Percentiles rank a stretch among this genome's conserved stretches.
Evolutionary conservation across 2,113 vertebrate species (phyloP).

Genomic region (Cryptotis parvus): DNA sequence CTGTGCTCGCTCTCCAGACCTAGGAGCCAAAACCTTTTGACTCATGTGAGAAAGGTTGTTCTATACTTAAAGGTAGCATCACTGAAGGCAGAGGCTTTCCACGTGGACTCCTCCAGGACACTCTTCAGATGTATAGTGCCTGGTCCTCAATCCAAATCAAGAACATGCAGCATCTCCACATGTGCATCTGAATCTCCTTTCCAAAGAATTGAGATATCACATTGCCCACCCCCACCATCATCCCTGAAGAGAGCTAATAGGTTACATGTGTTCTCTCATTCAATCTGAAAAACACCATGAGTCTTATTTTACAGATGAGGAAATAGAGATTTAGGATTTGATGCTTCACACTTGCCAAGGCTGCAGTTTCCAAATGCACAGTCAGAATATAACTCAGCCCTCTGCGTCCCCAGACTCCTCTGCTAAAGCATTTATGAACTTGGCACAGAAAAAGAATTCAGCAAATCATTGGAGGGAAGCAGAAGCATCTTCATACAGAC

Average conservation of each 20-base stretch:
- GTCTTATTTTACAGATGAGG: conserved; percentile 1
- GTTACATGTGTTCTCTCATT: neutral
- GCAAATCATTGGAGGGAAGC: neutral
- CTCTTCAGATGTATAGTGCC: neutral
- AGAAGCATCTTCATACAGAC: neutral
- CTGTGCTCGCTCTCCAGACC: too few species aligned
- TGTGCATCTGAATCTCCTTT: neutral
- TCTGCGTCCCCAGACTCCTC: neutral
- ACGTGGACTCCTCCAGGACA: neutral
- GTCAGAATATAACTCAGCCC: neutral
- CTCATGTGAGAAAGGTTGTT: neutral
- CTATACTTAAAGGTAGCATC: neutral
- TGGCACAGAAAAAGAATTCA: neutral
- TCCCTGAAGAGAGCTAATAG: neutral
- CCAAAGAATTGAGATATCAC: neutral
- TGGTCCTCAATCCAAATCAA: neutral
- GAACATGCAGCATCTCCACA: accelerated
- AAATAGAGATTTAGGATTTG: neutral
- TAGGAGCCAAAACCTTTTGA: neutral
- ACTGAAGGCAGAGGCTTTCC: neutral
- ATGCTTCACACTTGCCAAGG: neutral
- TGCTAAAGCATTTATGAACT: neutral
- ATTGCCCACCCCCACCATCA: neutral
- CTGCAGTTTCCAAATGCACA: conserved; percentile 10
- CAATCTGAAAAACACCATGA: neutral